Base-by-base conservation (phyloP, 92 coral and sea anemone genomes). In the Chrysogorgia sp. region DNA sequence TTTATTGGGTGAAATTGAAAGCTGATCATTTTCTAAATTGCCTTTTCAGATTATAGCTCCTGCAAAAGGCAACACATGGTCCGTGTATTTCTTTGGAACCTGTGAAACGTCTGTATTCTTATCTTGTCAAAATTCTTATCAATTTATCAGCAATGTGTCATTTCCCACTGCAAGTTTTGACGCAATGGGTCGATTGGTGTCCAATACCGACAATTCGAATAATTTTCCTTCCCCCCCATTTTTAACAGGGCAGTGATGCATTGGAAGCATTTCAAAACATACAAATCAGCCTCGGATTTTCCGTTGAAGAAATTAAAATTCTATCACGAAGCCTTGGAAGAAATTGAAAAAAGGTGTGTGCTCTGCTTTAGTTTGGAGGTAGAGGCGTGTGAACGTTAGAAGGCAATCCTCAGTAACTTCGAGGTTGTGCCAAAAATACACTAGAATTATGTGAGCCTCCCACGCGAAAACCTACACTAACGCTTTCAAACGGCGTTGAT, bases 1-100 rank as follows among this genome's bases (percentile, higher is more conserved):
- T 56, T 56, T 23, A 56, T 56, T 56, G 63, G 63, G 26, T 56
- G 63, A 56, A 56, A 56, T 56, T 56, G 63, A 56, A 56, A 56
- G 63, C 26, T 23, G 12, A 56, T 56, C 63, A 56, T 56, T 56
- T 56, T 56, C 63, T 56, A 56, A 56, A 56, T 56, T 56, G 17
- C 26, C 63, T 56, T 56, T 56, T 56, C 63, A 56, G 63, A 56
- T 56, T 7, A 13, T 10, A 56, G 63, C 63, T 56, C 14, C 63
- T 13, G 63, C 26, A 56, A 23, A 56, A 23, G 63, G 63, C 21
- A 14, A 23, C 17, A 56, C 21, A 56, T 56, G 63, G 63, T 13
- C 17, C 26, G 63, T 56, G 26, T 21, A 56, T 23, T 56, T 56
- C 21, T 56, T 13, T 56, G 12, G 63, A 56, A 56, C 63, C 21